Conservation (phyloP, 2,797 vertebrate species). For the Podargus strigoides region DNA sequence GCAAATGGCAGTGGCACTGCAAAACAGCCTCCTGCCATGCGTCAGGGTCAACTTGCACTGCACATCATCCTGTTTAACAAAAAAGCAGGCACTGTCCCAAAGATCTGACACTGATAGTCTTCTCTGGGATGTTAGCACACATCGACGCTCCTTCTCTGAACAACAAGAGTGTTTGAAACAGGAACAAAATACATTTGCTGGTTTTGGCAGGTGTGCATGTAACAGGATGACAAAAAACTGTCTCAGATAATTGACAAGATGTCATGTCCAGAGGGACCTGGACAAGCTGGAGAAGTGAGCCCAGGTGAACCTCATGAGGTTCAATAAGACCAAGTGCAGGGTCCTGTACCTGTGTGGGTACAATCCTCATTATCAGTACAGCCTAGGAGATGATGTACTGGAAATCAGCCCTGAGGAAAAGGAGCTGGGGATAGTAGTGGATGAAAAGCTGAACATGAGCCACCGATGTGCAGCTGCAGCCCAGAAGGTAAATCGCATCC, state of each 20-base stretch:
- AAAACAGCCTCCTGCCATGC: neutral
- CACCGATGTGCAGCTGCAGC: too few species aligned
- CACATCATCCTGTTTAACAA: neutral
- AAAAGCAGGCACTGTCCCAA: neutral
- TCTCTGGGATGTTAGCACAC: neutral
- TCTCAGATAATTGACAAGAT: neutral
- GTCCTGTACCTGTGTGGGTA: too few species aligned
- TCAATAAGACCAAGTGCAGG: too few species aligned
- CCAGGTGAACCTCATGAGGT: too few species aligned
- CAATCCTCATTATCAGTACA: too few species aligned
- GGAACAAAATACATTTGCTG: neutral
- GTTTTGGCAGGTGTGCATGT: neutral
- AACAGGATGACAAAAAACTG: neutral
- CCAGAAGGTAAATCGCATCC: too few species aligned
- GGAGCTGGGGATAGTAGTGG: too few species aligned
- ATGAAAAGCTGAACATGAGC: too few species aligned
- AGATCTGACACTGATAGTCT: neutral
- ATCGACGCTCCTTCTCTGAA: neutral
- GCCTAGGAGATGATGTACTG: too few species aligned
- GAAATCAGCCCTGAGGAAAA: too few species aligned
- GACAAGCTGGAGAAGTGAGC: too few species aligned
- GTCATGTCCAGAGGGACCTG: too few species aligned
- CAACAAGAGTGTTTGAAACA: neutral
- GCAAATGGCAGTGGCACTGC: neutral
- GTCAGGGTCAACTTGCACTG: neutral